phyloP scores from a whole-genome alignment of 2,888 invertebrate genomes.

The Bruchidius siliquastri region DNA sequence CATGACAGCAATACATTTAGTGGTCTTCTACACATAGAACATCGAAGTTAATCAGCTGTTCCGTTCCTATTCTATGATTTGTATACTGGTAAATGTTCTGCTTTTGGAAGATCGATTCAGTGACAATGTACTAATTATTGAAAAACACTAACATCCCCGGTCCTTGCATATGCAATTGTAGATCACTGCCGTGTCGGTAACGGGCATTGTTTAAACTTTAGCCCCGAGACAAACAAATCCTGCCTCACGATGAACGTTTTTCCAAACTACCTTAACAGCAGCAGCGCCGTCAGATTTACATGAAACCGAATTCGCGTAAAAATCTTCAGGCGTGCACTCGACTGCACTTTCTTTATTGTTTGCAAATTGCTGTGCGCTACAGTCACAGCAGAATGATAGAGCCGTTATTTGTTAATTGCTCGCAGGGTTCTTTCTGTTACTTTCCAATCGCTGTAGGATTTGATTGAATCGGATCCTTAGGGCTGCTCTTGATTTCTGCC shows the following conservation, averaged over 20 bases:
- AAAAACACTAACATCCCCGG: no score
- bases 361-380: not conserved
- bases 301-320: not conserved
- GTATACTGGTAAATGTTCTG: no score
- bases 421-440: not conserved
- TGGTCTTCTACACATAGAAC: no score
- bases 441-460: not conserved
- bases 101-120: no score
- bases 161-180: no score
- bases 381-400: not conserved
- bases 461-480: not conserved
- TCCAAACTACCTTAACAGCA: not conserved
- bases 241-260: not conserved
- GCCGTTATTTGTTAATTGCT: not conserved
- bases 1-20: no score
- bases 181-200: not conserved
- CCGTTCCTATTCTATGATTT: no score
- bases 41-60: no score
- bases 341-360: not conserved
- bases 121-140: no score
- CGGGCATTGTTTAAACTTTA: not conserved
- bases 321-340: not conserved
- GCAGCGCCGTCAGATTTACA: not conserved
- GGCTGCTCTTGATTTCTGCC: not conserved
- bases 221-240: not conserved